Base-by-base conservation (phyloP, 2,888 invertebrate species). In the Macrosoma leucophasiata region DNA sequence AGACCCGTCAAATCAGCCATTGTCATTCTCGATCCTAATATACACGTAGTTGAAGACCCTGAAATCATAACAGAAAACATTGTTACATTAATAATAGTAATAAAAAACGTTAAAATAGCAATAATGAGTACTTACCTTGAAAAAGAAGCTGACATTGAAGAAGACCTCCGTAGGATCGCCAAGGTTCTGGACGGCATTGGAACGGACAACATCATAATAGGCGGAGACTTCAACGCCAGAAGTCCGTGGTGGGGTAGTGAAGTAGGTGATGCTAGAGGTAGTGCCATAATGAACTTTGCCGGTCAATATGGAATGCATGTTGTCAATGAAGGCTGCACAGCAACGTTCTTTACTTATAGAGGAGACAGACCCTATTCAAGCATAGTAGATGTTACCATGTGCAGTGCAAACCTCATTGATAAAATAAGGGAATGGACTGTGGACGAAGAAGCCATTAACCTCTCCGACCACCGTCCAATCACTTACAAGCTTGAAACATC, bases 301-400 rank as follows among this genome's bases (percentile, higher is more conserved):
- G 29, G 42, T 0, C 45, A 53, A 3, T 13, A 38, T 11, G 22
- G 21, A n/a, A 11, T 52, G 9, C 40, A 55, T 12, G 27, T 53
- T 4, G 37, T 57, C 0, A 58, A 58, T 32, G 22, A 11, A 0
- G 53, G 54, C 1, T 15, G 38, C 1, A 43, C 20, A 0, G 55
- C 58, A 1, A 55, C 55, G 0, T 58, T 53, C 27, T 38, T 50
- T 13, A 50, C 50, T 0, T 13, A 47, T 1, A 37, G 53, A 13
- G 44, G 48, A 1, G 27, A 26, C 0, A 37, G 15, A 13, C 2
- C 1, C 1, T 48, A 29, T 24, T 20, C 10, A 4, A 57, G 52
- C 28, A 18, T 22, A 4, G 48, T 54, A 0, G 54, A 55, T 23
- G 20, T 55, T 1, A 55, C 56, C 4, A 44, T 48, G 3, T 54